A percentile compares a stretch with the other conserved stretches of the same genome.
Conservation (phyloP, 2,113 vertebrate genomes). For the Ochotona curzoniae region DNA sequence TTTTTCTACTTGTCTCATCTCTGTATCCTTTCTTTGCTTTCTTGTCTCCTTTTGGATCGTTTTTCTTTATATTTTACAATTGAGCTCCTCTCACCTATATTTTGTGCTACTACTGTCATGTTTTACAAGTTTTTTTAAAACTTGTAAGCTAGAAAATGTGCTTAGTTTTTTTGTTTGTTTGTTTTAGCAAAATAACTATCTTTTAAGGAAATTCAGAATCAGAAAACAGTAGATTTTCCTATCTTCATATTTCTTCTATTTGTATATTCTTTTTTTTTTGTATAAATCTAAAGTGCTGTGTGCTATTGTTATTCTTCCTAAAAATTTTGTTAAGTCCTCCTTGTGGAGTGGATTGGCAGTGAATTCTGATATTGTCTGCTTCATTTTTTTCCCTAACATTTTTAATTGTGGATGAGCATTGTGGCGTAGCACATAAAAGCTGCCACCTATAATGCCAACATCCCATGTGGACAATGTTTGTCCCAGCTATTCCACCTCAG, state of each 20-base stretch:
- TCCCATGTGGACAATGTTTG: too few species aligned
- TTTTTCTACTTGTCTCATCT: neutral
- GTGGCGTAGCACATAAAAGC: too few species aligned
- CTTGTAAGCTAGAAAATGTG: neutral
- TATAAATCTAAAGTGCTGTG: neutral
- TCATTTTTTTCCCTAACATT: neutral
- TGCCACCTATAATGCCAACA: too few species aligned
- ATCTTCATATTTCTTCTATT: neutral
- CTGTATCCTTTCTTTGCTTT: neutral
- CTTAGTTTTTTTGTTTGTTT: neutral
- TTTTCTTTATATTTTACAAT: neutral
- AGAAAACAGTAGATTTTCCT: neutral
- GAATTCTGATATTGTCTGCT: neutral
- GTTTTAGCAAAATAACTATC: neutral
- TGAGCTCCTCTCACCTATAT: neutral
- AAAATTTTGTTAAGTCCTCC: neutral
- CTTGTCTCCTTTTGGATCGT: neutral
- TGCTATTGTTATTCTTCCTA: neutral
- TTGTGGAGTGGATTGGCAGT: neutral
- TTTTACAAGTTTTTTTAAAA: neutral
- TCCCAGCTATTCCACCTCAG: too few species aligned
- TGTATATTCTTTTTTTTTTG: neutral
- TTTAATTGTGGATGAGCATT: neutral
- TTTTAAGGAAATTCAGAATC: slow-evolving; percentile 13
- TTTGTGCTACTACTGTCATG: neutral